Evolutionary conservation across 2,888 invertebrate genomes (phyloP).

Genomic region (Ariolimax columbianus): DNA sequence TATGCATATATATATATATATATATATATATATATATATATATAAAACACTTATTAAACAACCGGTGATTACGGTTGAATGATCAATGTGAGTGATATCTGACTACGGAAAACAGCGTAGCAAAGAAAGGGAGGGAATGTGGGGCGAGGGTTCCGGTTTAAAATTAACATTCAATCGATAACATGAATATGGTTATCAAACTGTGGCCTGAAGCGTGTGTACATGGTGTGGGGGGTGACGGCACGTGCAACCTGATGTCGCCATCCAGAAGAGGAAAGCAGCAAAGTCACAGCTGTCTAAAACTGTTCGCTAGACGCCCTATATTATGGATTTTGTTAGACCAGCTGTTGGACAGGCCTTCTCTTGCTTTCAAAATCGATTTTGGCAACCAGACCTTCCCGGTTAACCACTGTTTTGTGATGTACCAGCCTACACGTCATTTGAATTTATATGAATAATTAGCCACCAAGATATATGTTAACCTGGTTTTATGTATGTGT

Average conservation of each 20-base stretch:
- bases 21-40: neutral
- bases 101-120: too few species aligned
- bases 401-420: neutral
- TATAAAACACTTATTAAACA: too few species aligned
- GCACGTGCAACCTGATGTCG: neutral
- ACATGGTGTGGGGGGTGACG: neutral
- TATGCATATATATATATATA: too few species aligned
- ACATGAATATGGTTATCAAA: too few species aligned
- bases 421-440: neutral
- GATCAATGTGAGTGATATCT: too few species aligned
- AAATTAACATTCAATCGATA: too few species aligned
- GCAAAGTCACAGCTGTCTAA: slow-evolving; percentile 21
- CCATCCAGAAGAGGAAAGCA: neutral
- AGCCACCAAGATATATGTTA: neutral
- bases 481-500: neutral
- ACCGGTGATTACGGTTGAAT: too few species aligned
- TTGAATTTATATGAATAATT: neutral
- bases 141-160: too few species aligned
- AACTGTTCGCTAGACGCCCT: neutral
- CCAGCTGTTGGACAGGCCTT: neutral
- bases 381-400: neutral
- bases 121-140: too few species aligned
- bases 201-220: neutral
- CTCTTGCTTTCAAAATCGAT: neutral
- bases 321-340: slow-evolving; percentile 10